phyloP scores from a whole-genome alignment of 1,140 invertebrate genomes.

The Anastatus disparis region DNA sequence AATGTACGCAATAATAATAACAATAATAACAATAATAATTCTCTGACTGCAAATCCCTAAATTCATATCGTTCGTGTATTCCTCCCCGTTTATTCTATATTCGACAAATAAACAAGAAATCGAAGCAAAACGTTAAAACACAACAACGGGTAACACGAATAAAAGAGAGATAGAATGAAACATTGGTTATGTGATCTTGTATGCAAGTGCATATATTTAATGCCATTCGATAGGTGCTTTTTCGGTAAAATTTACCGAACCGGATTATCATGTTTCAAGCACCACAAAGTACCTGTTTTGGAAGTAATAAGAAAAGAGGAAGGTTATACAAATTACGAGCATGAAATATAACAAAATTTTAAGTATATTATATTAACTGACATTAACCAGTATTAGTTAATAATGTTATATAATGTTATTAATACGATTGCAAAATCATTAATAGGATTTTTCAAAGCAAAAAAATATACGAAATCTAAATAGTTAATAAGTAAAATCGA shows the following conservation, averaged over 20 bases:
- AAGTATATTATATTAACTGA: too few species aligned
- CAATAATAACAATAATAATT: slow-evolving; percentile 13
- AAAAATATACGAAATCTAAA: too few species aligned
- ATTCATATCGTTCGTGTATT: slow-evolving; percentile 22
- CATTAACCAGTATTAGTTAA: too few species aligned
- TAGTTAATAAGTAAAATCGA: too few species aligned
- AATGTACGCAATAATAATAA: background rate
- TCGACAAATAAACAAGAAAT: slow-evolving; percentile 59
- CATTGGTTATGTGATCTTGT: background rate
- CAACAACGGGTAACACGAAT: background rate
- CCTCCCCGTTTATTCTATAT: slow-evolving; percentile 55
- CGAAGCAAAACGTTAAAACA: slow-evolving; percentile 44
- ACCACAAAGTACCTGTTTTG: too few species aligned
- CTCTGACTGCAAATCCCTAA: background rate
- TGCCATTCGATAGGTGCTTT: background rate
- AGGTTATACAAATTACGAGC: too few species aligned
- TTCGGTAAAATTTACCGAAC: slow-evolving; percentile 1
- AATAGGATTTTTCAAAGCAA: too few species aligned
- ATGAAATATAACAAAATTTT: too few species aligned
- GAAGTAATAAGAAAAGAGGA: too few species aligned
- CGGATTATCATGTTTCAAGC: slow-evolving; percentile 9
- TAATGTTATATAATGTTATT: too few species aligned
- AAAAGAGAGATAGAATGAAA: slow-evolving; percentile 8
- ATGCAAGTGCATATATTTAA: background rate
- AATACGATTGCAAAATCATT: too few species aligned